Conservation (phyloP, 1,140 invertebrate genomes). For the Mya arenaria region DNA sequence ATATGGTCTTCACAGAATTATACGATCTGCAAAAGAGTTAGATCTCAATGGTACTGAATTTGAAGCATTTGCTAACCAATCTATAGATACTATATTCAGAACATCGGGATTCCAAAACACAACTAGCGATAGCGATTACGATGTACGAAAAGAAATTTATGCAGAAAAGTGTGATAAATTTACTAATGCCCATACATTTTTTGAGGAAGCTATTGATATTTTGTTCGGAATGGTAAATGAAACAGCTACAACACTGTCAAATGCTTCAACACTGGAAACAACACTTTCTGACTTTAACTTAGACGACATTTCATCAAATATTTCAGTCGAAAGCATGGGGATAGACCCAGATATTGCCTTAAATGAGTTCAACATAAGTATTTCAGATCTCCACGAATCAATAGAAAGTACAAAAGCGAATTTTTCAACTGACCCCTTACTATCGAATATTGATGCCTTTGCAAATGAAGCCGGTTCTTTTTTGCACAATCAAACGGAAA, state of each 20-base stretch:
- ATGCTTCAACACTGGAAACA: not conserved
- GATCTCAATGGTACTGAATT: not conserved
- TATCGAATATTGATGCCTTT: not conserved
- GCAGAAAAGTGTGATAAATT: not conserved
- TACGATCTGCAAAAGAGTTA: not conserved
- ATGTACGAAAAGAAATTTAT: not conserved
- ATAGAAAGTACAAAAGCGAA: not conserved
- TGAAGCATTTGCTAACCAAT: not conserved
- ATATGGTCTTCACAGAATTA: not conserved
- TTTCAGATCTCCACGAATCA: not conserved
- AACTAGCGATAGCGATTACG: not conserved
- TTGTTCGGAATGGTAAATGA: slow-evolving; percentile 29
- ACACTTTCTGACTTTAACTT: not conserved
- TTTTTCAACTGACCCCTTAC: slow-evolving; percentile 5
- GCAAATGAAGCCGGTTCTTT: not conserved
- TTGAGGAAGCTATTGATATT: slow-evolving; percentile 10
- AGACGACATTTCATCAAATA: slow-evolving; percentile 1
- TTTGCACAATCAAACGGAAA: not conserved
- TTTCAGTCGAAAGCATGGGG: slow-evolving; percentile 22
- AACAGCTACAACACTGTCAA: slow-evolving; percentile 1
- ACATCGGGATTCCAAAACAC: not conserved
- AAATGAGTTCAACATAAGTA: slow-evolving; percentile 30
- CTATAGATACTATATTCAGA: not conserved
- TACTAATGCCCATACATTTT: not conserved
- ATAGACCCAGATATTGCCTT: slow-evolving; percentile 6